Percentiles rank a stretch among this genome's conserved stretches.
phyloP scores from a whole-genome alignment of 2,888 invertebrate genomes.

The Troides oblongomaculatus region DNA sequence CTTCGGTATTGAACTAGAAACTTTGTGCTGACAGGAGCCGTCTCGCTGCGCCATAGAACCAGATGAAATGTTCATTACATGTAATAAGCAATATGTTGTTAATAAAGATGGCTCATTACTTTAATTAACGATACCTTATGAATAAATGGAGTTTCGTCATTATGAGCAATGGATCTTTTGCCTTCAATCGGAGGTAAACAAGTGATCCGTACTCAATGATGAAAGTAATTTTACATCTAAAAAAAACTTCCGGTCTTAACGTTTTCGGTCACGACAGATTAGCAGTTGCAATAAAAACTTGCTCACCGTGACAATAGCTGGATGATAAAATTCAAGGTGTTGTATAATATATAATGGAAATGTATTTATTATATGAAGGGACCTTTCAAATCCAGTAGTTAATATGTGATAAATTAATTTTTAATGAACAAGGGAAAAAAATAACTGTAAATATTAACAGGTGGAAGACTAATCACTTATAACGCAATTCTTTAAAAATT shows the following conservation, averaged over 20 bases:
- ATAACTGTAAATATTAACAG: too few species aligned
- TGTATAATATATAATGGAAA: not conserved
- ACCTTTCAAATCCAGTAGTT: too few species aligned
- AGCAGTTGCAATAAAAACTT: not conserved
- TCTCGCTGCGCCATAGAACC: too few species aligned
- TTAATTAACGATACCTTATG: not conserved
- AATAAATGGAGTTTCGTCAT: not conserved
- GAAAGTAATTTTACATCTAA: not conserved
- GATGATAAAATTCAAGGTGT: not conserved
- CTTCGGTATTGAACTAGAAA: too few species aligned
- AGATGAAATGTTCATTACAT: not conserved
- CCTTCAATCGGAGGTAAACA: constrained; percentile 1
- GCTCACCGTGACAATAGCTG: too few species aligned
- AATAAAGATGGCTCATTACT: not conserved
- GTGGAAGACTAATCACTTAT: too few species aligned
- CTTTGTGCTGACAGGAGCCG: too few species aligned
- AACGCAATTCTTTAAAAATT: too few species aligned
- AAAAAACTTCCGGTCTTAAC: not conserved
- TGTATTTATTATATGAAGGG: too few species aligned
- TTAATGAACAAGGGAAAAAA: too few species aligned
- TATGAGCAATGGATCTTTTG: not conserved
- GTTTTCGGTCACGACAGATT: not conserved
- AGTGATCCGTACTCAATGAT: not conserved
- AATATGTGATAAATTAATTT: too few species aligned
- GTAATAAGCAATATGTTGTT: not conserved